Conservation (phyloP, 2,113 vertebrate species). For the Microtus pennsylvanicus region DNA sequence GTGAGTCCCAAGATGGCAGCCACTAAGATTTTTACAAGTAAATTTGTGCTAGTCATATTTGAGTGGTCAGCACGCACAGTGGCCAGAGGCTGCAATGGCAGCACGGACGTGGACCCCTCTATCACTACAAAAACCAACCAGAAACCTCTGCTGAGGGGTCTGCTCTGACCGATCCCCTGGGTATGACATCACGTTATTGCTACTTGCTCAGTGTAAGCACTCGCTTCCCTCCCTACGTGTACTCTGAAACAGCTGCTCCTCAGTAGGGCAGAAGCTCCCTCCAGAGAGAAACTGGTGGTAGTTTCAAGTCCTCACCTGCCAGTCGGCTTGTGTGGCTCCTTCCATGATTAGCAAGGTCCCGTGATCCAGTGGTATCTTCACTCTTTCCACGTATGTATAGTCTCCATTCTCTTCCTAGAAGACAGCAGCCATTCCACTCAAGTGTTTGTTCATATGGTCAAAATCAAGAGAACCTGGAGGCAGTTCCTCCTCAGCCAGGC, state of each 20-base stretch:
- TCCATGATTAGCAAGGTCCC: conserved; percentile 97
- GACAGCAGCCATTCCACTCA: conserved; percentile 21
- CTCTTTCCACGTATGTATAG: conserved; percentile 91
- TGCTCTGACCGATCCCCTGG: not conserved
- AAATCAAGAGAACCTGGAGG: not conserved
- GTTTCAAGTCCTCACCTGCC: conserved; percentile 90
- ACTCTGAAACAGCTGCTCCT: not conserved
- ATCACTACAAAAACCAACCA: not conserved
- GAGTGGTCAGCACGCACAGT: not conserved
- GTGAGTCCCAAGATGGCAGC: fast-evolving
- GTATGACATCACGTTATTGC: not conserved
- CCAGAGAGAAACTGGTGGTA: fast-evolving
- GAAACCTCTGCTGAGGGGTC: not conserved
- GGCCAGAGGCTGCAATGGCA: not conserved
- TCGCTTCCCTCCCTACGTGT: not conserved
- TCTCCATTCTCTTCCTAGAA: conserved; percentile 93
- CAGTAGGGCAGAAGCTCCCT: not conserved
- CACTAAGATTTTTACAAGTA: not conserved
- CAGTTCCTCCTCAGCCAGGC: not conserved
- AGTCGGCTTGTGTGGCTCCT: conserved; percentile 95
- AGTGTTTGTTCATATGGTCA: not conserved
- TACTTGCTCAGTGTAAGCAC: not conserved
- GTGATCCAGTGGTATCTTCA: conserved; percentile 92
- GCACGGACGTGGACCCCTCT: not conserved
- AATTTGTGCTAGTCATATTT: not conserved